Base-by-base conservation (phyloP, 1,140 invertebrate species). In the Drosophila novamexicana region DNA sequence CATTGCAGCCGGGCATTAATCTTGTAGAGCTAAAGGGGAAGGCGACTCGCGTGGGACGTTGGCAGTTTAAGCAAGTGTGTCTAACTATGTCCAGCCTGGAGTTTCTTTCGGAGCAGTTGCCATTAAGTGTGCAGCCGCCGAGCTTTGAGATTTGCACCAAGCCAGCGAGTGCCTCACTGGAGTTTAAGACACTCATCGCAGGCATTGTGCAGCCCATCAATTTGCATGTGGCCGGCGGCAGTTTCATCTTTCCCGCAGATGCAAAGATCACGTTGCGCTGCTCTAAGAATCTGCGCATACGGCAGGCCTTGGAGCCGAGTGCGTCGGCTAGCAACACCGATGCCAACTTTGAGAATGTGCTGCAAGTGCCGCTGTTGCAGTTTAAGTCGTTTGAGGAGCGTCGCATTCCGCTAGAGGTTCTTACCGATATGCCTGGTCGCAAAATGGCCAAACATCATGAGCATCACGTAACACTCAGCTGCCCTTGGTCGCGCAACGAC, bases 401-500 rank as follows among this genome's bases (percentile, higher is more conserved):
- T 0, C 93, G 92, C 39, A 92, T 96, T 39, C 93, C 94, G 0
- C 89, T 98, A 1, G 93, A 94, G 62, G 93, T 97, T 14, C 94
- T 96, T 39, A 96, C 96, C 3, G 95, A 95, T 68, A 91, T 97
- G 45, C 95, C 95, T 16, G 94, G 95, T 95, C 95, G 91, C 94
- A 96, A 92, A 92, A 92, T 83, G 65, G 74, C 81, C 36, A 92
- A 91, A 34, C 77, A 91, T 39, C 77, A 91, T 56, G 92, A 92
- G 65, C 88, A 92, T 65, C 86, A 94, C 92, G 93, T 94, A 2
- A 93, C 93, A 74, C 93, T 97, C 59, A 94, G 94, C 57, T 96
- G 96, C 93, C 96, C 96, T 0, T 97, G 96, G 96, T 94, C 94
- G 77, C 93, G 94, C 7, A 94, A 94, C 70, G 95, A 96, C 40